Evolutionary conservation across 2,888 invertebrate genomes (phyloP).

Genomic region (Sepiola atlantica): DNA sequence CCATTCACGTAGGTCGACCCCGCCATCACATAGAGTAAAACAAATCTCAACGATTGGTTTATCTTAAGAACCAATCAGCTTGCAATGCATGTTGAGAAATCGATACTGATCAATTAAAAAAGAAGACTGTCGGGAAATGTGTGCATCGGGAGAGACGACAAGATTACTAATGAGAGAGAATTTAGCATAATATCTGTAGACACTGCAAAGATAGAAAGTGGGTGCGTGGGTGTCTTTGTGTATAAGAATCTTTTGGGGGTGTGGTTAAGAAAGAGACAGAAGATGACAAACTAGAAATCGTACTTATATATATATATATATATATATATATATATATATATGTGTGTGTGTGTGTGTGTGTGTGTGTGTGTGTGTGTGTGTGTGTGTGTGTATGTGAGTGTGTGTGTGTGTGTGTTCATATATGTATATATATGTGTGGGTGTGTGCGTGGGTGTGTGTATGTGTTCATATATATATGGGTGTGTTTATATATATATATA

Average conservation of each 20-base stretch:
- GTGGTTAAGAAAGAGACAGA: not conserved
- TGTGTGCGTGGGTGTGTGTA: too few relatives aligned
- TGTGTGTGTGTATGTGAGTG: too few relatives aligned
- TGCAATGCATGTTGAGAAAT: not conserved
- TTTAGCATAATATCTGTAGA: not conserved
- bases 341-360: too few relatives aligned
- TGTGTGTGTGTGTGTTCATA: too few relatives aligned
- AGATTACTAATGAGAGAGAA: not conserved
- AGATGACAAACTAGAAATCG: not conserved
- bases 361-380: too few relatives aligned
- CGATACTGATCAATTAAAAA: not conserved
- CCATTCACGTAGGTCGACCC: not conserved
- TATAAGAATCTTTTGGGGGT: too few relatives aligned
- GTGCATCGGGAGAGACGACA: not conserved
- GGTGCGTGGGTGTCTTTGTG: not conserved
- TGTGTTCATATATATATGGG: too few relatives aligned
- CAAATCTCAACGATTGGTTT: not conserved
- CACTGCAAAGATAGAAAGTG: not conserved
- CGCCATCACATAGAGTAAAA: not conserved
- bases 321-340: too few relatives aligned
- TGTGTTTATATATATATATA: not conserved
- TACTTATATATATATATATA: too few relatives aligned
- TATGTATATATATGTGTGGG: too few relatives aligned
- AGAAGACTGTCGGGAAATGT: not conserved
- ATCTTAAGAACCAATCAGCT: slow-evolving; percentile 32